Base-by-base conservation (phyloP, 2,113 vertebrate species). In the Sminthopsis crassicaudata region DNA sequence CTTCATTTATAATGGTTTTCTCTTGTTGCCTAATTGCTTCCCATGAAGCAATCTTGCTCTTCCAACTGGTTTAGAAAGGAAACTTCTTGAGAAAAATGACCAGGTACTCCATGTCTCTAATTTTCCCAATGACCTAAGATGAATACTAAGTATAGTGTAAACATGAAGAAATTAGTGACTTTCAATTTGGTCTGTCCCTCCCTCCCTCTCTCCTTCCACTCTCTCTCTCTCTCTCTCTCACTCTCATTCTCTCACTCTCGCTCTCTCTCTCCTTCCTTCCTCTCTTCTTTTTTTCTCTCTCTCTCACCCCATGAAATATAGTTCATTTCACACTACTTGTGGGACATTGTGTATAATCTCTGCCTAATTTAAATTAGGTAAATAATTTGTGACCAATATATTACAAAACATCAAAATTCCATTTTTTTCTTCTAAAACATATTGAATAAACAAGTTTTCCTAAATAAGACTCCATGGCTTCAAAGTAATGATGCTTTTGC, bases 361-460 rank as follows among this genome's bases (percentile, higher is more conserved):
- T 93, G 46, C 8, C 88, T 90, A 90, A 8, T 96, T 96, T 48
- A 9, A 36, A 97, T 48, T 48, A 96, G 93, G 94, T 76, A 92
- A 95, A 24, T 14, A 27, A 67, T 36, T 14, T 67, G 30, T 67
- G 57, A 8, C 11, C 57, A 67, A 36, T 2, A 14, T 24, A 92
- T 42, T 48, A 3, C 0, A 46, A 94, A 55, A 90, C 46, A 93
- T 92, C 55, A 91, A 53, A 24, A 91, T 89, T 90, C 30, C 89
- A 3, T 52, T 8, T 84, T 94, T 91, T 26, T 57, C 60, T 26
- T 53, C 50, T 88, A 57, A 54, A 53, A 91, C 91, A 26, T 67
- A 50, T 36, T 91, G 50, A 94, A 60, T 53, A 90, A 53, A 27
- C 94, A 89, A 51, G 55, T 95, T 26, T 94, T 95, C 89, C 50